These are phyloP conservation scores for Spodoptera frugiperda DNA, from an alignment of 1,140 invertebrate genomes.

Conservation along the genomic window DNA sequence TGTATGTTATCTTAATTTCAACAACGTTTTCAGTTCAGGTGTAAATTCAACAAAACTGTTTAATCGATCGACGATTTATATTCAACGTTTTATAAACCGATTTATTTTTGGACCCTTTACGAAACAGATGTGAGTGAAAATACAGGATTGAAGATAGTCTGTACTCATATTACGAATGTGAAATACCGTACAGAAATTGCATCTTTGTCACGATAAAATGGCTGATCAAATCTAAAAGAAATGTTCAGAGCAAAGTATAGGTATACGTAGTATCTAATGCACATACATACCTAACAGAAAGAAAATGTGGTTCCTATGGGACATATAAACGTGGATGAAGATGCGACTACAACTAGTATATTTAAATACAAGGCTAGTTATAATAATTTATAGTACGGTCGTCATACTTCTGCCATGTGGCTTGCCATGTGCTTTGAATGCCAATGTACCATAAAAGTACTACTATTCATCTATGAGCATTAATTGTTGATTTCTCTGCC, in stretches of 20 bases:
- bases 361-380: too few species aligned
- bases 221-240: too few species aligned
- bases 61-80: slow-evolving; percentile 3
- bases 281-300: too few species aligned
- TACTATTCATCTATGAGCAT: not conserved
- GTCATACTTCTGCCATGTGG: not conserved
- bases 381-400: too few species aligned
- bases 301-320: too few species aligned
- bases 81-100: slow-evolving; percentile 18
- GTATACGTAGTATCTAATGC: too few species aligned
- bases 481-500: slow-evolving; percentile 15
- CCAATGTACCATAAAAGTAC: too few species aligned
- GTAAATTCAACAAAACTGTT: slow-evolving; percentile 20
- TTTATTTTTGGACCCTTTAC: slow-evolving; percentile 17
- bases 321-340: too few species aligned
- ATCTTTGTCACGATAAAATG: not conserved
- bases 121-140: slow-evolving; percentile 1
- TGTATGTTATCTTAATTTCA: slow-evolving; percentile 33
- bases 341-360: too few species aligned
- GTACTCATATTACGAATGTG: not conserved
- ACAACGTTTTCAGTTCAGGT: not conserved
- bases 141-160: not conserved
- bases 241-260: too few species aligned
- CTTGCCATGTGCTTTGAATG: not conserved
- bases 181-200: not conserved